Evolutionary conservation across 1,140 invertebrate genomes (phyloP), one percentile per base, ranked within the genome.

Genomic region (Trypoxylus dichotomus): DNA sequence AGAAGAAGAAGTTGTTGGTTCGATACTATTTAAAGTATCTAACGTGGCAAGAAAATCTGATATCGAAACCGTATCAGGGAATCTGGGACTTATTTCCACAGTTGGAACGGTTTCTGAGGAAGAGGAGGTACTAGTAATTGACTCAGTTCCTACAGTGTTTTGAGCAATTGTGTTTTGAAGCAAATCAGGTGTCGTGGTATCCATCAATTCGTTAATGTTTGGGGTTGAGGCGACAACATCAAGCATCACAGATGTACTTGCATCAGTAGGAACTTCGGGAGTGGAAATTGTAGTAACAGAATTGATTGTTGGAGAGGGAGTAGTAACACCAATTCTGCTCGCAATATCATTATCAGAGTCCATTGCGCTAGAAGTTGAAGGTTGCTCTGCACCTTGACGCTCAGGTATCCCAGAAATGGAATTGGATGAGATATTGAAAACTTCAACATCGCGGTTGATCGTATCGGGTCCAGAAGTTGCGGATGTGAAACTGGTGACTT

Each of bases 401-500:
- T 32, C 73, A 47, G 74, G 24, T 10, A 13, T 13, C n/a, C 25
- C 41, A 32, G 32, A 8, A 21, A 47, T 47, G 13, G 24, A 2
- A 75, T 54, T 75, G 15, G 41, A 75, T 3, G 41, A 10, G 41
- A 37, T 73, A 73, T 74, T 74, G 41, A 74, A 74, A 2, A 74
- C 72, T 21, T 74, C 72, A 11, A 74, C 72, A n/a, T 74, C 72
- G 32, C 19, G 29, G 41, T 74, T 74, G 27, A 68, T 37, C 32
- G 32, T 21, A 27, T 10, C 21, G 21, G 11, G 11, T 27, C 1
- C 21, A 74, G 71, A 25, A 21, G 77, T 73, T 19, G 79, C 60
- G 72, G 76, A 41, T 54, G 72, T 37, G 24, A 21, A 72, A 21
- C 75, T 77, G 19, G 47, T 54, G 13, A 54, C 5, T 77, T 83